Conservation (phyloP, 2,888 invertebrate species). For the Drosophila birchii region DNA sequence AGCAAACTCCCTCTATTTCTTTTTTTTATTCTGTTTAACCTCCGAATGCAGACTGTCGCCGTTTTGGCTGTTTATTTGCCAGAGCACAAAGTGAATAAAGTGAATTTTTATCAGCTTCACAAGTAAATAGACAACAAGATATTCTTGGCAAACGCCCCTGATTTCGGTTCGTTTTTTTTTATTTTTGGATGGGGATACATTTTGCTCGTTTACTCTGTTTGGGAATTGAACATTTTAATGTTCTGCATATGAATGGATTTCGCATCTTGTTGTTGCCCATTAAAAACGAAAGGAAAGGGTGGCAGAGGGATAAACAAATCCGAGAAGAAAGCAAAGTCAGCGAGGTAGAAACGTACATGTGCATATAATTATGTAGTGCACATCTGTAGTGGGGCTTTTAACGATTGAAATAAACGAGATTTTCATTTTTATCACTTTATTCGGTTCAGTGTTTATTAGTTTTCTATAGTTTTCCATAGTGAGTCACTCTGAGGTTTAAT, state of each 20-base stretch:
- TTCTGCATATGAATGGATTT: slow-evolving; percentile 64
- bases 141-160: slow-evolving; percentile 59
- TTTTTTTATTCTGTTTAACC: not conserved
- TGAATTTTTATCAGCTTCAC: slow-evolving; percentile 73
- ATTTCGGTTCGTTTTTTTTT: slow-evolving; percentile 18
- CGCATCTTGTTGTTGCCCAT: slow-evolving; percentile 51
- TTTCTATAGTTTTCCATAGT: slow-evolving; percentile 25
- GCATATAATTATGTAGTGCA: slow-evolving; percentile 30
- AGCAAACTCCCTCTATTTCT: slow-evolving; percentile 40
- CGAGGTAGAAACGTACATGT: slow-evolving; percentile 48
- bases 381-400: slow-evolving; percentile 7
- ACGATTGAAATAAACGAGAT: not conserved
- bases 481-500: slow-evolving; percentile 27
- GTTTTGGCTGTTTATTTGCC: slow-evolving; percentile 32
- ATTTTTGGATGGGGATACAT: slow-evolving; percentile 8
- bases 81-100: slow-evolving; percentile 66
- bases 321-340: slow-evolving; percentile 38
- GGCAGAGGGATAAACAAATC: slow-evolving; percentile 56
- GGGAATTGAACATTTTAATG: slow-evolving; percentile 66
- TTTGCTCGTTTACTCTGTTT: slow-evolving; percentile 47
- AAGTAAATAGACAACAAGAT: slow-evolving; percentile 72
- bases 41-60: slow-evolving; percentile 24
- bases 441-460: slow-evolving; percentile 6
- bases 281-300: slow-evolving; percentile 39
- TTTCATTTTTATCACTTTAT: slow-evolving; percentile 19